Base-by-base conservation (phyloP, 2,113 vertebrate genomes). In the Dolichotis patagonum region DNA sequence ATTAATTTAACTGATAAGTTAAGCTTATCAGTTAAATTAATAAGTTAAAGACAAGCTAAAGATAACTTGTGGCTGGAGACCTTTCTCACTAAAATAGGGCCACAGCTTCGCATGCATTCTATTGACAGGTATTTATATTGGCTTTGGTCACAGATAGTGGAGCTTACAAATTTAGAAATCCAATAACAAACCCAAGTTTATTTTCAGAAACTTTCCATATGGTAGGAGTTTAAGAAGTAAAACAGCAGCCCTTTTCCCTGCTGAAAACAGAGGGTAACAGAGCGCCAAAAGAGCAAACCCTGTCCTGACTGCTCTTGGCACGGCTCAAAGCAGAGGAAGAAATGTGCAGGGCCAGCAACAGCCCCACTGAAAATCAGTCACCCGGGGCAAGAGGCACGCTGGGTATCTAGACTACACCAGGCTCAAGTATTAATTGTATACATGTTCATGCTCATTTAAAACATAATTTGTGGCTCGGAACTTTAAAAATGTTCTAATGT, bases 401-500 rank as follows among this genome's bases (percentile, higher is more conserved):
- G 19, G 91, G 60, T 62, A 46, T 85, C 84, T 89, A 65, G 43
- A n/a, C 88, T 96, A 82, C 49, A 80, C 90, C 80, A 71, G 10
- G 46, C 71, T 95, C 32, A 96, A 84, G 58, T 84, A 93, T 62
- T 96, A 71, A 88, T 54, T 88, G 87, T 69, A 91, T 93, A 92
- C 71, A 90, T 85, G 81, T 71, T 69, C 38, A 58, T 84, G 73
- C 93, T 97, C 93, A 96, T 52, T 95, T 91, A 94, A 95, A 97
- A 92, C 86, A 90, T 69, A 95, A 56, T 67, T 62, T 97, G 88
- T 88, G 92, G 87, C 85, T 58, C 96, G 96, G 92, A 96, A 97
- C 95, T 96, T 95, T 8, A 96, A 96, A 97, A 98, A 98, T 96
- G 91, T 92, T 92, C 96, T 96, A 85, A 93, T 80, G 95, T 86